Conservation (phyloP, 2,113 vertebrate genomes). For the Planiliza haematocheilus region DNA sequence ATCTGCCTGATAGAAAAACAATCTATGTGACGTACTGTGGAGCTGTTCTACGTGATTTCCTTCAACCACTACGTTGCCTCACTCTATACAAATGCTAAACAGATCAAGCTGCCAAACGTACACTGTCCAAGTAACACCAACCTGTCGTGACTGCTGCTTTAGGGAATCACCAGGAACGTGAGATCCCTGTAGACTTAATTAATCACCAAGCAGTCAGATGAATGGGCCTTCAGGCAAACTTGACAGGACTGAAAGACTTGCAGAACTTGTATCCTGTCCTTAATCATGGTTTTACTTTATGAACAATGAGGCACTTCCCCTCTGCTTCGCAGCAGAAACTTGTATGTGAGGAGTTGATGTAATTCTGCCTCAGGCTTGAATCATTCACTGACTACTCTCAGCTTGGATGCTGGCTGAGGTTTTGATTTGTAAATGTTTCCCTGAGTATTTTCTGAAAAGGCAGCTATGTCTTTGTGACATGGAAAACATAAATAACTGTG, state of each 20-base stretch:
- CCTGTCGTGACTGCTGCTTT: slow-evolving; percentile 33
- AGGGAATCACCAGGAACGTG: slow-evolving; percentile 47
- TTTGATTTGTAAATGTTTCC: slow-evolving; percentile 49
- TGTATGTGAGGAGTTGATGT: slow-evolving; percentile 34
- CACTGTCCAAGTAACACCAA: slow-evolving; percentile 50
- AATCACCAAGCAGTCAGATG: slow-evolving; percentile 57
- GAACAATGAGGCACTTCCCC: slow-evolving; percentile 31
- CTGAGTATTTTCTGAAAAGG: not conserved
- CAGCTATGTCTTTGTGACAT: not conserved
- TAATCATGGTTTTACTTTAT: slow-evolving; percentile 53
- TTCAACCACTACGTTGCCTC: not conserved
- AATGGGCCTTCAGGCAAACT: slow-evolving; percentile 63
- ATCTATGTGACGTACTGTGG: not conserved
- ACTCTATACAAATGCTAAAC: slow-evolving; percentile 7
- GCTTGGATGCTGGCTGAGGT: slow-evolving; percentile 23
- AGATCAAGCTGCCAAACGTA: slow-evolving; percentile 46
- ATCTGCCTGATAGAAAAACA: slow-evolving; percentile 13
- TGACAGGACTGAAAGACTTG: slow-evolving; percentile 49
- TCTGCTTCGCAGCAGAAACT: slow-evolving; percentile 34
- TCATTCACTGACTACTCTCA: slow-evolving; percentile 38
- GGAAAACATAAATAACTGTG: slow-evolving; percentile 3
- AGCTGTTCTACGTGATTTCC: not conserved
- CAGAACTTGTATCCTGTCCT: slow-evolving; percentile 51
- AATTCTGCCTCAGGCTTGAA: slow-evolving; percentile 43
- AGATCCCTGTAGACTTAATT: slow-evolving; percentile 70